Evolutionary conservation across 53 echinoderm and acorn worm species (phyloP).

Genomic region (Holothuria scabra): DNA sequence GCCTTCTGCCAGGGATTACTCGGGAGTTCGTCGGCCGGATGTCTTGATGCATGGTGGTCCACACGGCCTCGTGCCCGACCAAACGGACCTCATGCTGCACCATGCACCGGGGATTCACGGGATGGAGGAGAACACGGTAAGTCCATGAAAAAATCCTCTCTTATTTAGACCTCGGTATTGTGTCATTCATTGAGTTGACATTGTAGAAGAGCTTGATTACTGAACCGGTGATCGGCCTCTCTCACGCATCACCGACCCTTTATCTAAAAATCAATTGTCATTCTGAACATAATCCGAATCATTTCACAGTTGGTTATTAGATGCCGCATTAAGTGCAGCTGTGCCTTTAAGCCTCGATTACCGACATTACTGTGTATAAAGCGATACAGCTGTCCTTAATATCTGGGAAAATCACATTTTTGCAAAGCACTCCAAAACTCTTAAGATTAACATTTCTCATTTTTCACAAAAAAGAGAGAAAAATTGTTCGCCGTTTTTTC

Average conservation of each 20-base stretch:
- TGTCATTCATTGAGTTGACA: neutral
- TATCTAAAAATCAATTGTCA: neutral
- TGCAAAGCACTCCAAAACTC: too few relatives aligned
- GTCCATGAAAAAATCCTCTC: slow-evolving; percentile 36
- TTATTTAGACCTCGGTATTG: too few relatives aligned
- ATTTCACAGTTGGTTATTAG: neutral
- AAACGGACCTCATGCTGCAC: slow-evolving; percentile 93
- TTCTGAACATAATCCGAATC: slow-evolving; percentile 1
- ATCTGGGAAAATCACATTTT: too few relatives aligned
- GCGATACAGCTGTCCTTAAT: too few relatives aligned
- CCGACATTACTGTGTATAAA: too few relatives aligned
- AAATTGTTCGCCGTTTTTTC: too few relatives aligned
- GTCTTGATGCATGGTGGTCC: slow-evolving; percentile 96
- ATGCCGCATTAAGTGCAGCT: too few relatives aligned
- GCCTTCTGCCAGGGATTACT: slow-evolving; percentile 93
- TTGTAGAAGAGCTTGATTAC: neutral
- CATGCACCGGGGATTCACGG: slow-evolving; percentile 91
- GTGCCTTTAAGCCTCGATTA: too few relatives aligned
- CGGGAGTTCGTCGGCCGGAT: slow-evolving; percentile 95
- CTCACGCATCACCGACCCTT: neutral
- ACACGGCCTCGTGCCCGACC: slow-evolving; percentile 90
- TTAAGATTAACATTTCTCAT: too few relatives aligned
- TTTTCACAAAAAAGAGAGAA: too few relatives aligned
- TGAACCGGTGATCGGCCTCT: neutral
- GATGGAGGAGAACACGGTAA: slow-evolving; percentile 97